Evolutionary conservation across 2,888 invertebrate genomes (phyloP), one percentile per base, ranked within the genome.

Genomic region (Dynastes maya): DNA sequence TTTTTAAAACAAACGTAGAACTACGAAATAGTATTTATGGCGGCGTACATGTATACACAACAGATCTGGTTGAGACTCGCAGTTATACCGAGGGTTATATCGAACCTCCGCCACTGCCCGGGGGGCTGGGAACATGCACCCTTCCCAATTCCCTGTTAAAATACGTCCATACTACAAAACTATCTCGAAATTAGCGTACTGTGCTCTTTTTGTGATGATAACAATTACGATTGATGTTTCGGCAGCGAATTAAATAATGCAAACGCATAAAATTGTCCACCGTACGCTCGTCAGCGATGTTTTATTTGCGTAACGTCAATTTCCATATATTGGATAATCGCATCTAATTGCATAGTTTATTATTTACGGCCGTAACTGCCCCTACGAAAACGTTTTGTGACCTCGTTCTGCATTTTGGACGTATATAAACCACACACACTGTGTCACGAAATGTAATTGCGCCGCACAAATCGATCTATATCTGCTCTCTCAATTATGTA

Each of bases 321-420:
- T 58, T 37, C 72, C 29, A 61, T 74, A 27, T 74, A 61, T 74
- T 55, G 61, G 45, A 61, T 74, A 74, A 74, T 74, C 61, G 72
- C 72, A 74, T 74, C 72, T 74, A 74, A 74, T 74, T 74, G 72
- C 72, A 74, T 74, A 49, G 61, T 74, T 61, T 58, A 74, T 74
- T 74, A 74, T 74, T 74, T 45, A 74, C 37, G 32, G 29, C 27
- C 11, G n/a, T 53, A 71, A 32, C 49, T 55, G 32, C 32, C 49
- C 55, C 55, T 37, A 71, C 71, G 58, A 27, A 27, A 72, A 40
- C 58, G 51, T 45, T n/a, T 71, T 55, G 71, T 71, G 61, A 74
- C 72, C 72, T 74, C 72, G 61, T 61, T 74, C 61, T 74, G 61
- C 72, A 63, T 74, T 45, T 53, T 72, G 16, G 40, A 6, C 68